Conservation (phyloP, 2,797 vertebrate species). For the Octomys mimax region DNA sequence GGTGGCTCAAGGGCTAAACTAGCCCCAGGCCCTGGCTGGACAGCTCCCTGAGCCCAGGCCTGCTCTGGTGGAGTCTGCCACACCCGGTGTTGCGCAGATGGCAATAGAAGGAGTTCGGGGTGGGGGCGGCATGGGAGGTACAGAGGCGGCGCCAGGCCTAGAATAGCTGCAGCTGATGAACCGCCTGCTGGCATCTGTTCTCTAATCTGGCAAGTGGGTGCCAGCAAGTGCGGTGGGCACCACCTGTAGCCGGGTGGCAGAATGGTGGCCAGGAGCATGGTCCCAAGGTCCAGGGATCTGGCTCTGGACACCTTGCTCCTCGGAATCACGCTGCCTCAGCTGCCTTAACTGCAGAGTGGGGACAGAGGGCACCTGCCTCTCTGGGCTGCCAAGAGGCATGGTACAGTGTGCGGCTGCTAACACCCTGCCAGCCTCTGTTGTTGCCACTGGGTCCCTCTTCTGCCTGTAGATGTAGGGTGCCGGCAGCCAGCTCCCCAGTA, state of each 20-base stretch:
- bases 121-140: neutral
- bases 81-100: neutral
- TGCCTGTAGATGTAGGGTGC: neutral
- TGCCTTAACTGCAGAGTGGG: neutral
- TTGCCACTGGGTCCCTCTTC: fast-evolving
- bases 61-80: neutral
- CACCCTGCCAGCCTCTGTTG: fast-evolving
- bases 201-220: neutral
- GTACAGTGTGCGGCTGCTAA: too few relatives aligned
- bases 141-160: neutral
- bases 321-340: neutral
- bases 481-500: neutral
- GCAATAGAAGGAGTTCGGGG: neutral
- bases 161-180: neutral
- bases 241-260: neutral
- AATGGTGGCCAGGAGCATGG: neutral
- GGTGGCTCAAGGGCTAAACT: neutral
- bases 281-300: neutral
- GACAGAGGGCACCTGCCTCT: neutral
- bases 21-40: neutral
- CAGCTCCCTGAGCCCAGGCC: neutral
- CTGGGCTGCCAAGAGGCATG: neutral
- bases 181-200: slow-evolving; percentile 42
- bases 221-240: neutral
- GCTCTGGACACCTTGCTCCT: neutral